phyloP scores from a whole-genome alignment of 2,113 vertebrate genomes.

The Silurus asotus region DNA sequence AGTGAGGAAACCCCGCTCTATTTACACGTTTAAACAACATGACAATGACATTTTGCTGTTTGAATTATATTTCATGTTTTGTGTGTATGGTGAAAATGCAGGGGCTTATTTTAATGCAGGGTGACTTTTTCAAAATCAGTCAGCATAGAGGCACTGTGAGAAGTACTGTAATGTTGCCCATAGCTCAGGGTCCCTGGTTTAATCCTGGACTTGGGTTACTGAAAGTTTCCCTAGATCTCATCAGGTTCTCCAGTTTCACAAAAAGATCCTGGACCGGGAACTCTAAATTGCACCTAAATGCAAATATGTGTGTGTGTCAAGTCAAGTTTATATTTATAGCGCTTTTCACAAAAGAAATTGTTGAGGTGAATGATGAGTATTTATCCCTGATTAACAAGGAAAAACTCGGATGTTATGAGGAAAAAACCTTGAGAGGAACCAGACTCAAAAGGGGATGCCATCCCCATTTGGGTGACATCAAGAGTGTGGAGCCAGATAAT shows the following conservation, averaged over 20 bases:
- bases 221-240: neutral
- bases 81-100: constrained; percentile 5
- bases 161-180: neutral
- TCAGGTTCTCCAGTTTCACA: constrained; percentile 6
- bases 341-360: no score
- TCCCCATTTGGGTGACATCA: no score
- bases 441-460: no score
- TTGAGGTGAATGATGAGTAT: no score
- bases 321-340: no score
- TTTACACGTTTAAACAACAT: constrained; percentile 4
- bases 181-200: neutral
- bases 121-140: neutral
- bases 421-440: no score
- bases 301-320: neutral
- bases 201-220: neutral
- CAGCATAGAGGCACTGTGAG: neutral
- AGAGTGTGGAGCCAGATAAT: neutral
- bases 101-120: neutral
- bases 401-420: no score
- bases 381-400: no score
- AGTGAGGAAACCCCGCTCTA: constrained; percentile 6
- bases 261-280: neutral
- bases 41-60: neutral
- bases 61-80: constrained; percentile 5
- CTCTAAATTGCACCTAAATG: neutral